Evolutionary conservation across 2,797 vertebrate species (phyloP).

Genomic region (Tragelaphus eurycerus): DNA sequence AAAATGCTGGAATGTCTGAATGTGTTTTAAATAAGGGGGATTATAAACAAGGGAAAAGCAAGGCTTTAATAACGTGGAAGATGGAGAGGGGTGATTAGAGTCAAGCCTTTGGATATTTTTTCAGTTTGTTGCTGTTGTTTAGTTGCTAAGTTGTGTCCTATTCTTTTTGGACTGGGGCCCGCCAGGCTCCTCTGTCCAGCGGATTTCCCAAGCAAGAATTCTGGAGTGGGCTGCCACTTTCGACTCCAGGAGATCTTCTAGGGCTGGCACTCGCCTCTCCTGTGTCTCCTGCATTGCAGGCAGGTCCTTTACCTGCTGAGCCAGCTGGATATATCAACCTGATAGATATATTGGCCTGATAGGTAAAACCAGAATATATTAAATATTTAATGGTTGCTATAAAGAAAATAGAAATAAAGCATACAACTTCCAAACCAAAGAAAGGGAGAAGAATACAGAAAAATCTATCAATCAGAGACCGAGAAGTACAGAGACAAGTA

Average conservation of each 20-base stretch:
- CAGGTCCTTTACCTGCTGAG: neutral
- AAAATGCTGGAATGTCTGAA: neutral
- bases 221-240: neutral
- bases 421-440: neutral
- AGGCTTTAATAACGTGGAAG: neutral
- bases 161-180: neutral
- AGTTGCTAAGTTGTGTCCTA: neutral
- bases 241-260: neutral
- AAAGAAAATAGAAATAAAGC: slow-evolving; percentile 22
- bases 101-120: neutral
- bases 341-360: neutral
- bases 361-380: neutral
- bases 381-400: neutral
- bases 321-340: neutral
- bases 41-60: neutral
- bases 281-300: neutral
- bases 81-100: neutral
- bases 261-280: neutral
- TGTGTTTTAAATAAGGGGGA: neutral
- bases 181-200: neutral
- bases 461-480: neutral
- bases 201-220: neutral
- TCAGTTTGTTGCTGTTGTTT: neutral
- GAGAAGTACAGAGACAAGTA: neutral
- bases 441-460: neutral